These are phyloP conservation scores for Eurytoma adleriae DNA, from an alignment of 2,888 invertebrate genomes.

Conservation along the genomic window DNA sequence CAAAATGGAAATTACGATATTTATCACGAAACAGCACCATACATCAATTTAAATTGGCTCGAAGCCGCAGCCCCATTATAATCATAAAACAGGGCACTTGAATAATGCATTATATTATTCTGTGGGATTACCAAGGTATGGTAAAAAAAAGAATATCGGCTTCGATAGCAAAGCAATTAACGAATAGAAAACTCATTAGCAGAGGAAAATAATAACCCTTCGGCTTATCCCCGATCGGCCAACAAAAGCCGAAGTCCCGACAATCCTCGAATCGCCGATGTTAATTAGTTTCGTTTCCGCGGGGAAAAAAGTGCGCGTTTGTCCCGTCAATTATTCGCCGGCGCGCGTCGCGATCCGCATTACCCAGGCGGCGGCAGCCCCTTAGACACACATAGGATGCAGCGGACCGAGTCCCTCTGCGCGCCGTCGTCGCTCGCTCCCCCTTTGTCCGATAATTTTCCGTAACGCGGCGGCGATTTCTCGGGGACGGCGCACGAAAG, in stretches of 20 bases:
- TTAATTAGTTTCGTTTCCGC: slow-evolving; percentile 42
- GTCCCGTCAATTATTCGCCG: slow-evolving; percentile 50
- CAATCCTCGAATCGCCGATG: slow-evolving; percentile 32
- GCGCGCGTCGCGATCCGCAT: neutral
- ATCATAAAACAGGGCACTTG: too few relatives aligned
- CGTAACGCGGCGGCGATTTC: slow-evolving; percentile 1
- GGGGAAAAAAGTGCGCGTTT: slow-evolving; percentile 23
- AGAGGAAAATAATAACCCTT: too few relatives aligned
- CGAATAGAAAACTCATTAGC: too few relatives aligned
- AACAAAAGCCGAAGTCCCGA: neutral
- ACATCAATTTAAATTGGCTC: too few relatives aligned
- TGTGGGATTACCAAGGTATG: too few relatives aligned
- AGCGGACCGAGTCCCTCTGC: slow-evolving; percentile 35
- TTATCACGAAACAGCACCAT: too few relatives aligned
- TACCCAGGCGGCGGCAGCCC: slow-evolving; percentile 7
- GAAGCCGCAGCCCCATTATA: too few relatives aligned
- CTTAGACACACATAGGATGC: slow-evolving; percentile 10
- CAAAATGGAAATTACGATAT: too few relatives aligned
- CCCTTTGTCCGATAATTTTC: neutral
- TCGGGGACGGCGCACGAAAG: slow-evolving; percentile 8
- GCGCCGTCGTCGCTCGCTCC: neutral
- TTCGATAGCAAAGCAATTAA: too few relatives aligned
- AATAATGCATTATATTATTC: too few relatives aligned
- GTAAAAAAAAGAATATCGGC: too few relatives aligned
- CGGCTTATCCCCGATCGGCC: slow-evolving; percentile 1